Base-by-base conservation (phyloP, 2,113 vertebrate species). In the Labeo catla region DNA sequence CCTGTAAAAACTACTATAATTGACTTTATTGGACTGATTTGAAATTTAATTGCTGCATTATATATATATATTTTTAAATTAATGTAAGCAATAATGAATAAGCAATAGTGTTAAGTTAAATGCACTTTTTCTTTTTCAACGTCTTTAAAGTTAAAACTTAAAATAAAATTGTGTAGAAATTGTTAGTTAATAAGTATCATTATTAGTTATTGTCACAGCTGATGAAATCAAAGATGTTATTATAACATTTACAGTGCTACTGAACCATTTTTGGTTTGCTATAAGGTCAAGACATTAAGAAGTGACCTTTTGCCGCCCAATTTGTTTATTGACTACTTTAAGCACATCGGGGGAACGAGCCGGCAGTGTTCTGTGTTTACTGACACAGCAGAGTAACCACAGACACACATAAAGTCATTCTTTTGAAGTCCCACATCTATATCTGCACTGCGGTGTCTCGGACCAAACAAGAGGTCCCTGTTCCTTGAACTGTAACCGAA, bases 401-500 rank as follows among this genome's bases (percentile, higher is more conserved):
- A 79, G 19, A 34, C 65, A 12, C 66, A 66, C n/a, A 66, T 84
- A 77, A 78, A 61, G 80, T 23, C 43, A 21, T 72, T 52, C 70
- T 84, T 88, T 86, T 88, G 77, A 82, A 88, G 83, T 77, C 11
- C 13, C 12, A 80, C 65, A 81, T 81, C 52, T 86, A 54, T 65
- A 76, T 86, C 21, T 21, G 57, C 65, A 34, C 74, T 82, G 28
- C 39, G 59, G 81, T 68, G 68, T 79, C 66, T 21, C n/a, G 36
- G 49, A 59, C 70, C 63, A 86, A 83, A 86, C 80, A 87, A 79
- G 73, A 73, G 34, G 47, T 70, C 63, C 61, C 23, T 87, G 76
- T 84, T 84, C 61, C 34, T 74, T 47, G 52, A 86, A 77, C 79
- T 74, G 65, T 12, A 50, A 66, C 34, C 54, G 84, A 85, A 65